These are phyloP conservation scores for Peromyscus leucopus DNA, from an alignment of 2,113 vertebrate genomes.

Conservation along the genomic window DNA sequence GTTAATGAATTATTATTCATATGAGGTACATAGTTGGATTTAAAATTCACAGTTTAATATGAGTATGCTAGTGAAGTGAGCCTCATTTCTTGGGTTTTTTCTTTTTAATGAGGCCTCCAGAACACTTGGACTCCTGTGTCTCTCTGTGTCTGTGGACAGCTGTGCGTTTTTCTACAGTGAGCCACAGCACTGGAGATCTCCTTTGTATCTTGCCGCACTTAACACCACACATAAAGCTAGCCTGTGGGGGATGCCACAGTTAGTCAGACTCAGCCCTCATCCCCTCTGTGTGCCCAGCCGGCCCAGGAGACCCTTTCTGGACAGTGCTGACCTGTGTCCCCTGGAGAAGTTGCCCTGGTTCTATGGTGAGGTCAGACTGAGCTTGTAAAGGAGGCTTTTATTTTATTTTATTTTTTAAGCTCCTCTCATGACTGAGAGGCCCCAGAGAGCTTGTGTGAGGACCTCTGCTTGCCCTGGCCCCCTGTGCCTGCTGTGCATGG, in stretches of 20 bases:
- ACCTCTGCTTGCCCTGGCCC: not conserved
- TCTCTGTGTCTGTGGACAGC: not conserved
- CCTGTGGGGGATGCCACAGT: accelerated
- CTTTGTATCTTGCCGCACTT: accelerated
- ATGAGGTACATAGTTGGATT: not conserved
- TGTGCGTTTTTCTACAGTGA: not conserved
- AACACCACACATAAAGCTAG: not conserved
- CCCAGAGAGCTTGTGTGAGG: not conserved
- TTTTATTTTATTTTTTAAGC: no score
- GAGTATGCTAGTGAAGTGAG: not conserved
- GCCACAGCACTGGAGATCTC: not conserved
- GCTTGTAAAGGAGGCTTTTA: not conserved
- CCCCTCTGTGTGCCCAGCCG: accelerated
- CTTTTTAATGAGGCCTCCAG: not conserved
- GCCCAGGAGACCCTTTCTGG: not conserved
- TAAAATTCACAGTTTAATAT: not conserved
- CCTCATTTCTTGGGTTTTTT: not conserved
- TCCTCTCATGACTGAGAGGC: accelerated
- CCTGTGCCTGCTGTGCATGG: accelerated
- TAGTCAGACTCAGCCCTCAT: not conserved
- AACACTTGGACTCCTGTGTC: not conserved
- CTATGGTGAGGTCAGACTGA: not conserved
- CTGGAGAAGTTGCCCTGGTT: not conserved
- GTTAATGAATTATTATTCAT: not conserved
- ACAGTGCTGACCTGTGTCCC: not conserved